Base-by-base conservation (phyloP, 2,888 invertebrate genomes). In the Amphimallon solstitiale region DNA sequence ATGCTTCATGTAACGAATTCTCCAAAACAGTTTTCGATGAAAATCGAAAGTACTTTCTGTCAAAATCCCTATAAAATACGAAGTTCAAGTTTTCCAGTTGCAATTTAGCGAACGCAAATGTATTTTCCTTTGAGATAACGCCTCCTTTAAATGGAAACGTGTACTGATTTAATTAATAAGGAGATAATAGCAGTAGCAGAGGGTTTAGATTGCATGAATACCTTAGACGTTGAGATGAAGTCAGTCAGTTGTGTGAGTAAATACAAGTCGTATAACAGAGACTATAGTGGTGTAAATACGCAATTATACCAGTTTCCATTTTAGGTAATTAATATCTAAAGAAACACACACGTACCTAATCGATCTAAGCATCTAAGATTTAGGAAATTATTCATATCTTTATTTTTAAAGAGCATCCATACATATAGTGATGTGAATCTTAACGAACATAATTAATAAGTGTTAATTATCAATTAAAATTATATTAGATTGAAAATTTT, bases 131-230 rank as follows among this genome's bases (percentile, higher is more conserved):
- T 35, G 52, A 52, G 52, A 52, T 52, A n/a, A 52, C 19, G 5
- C 52, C 52, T 35, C 52, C 14, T 51, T 19, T 37, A 52, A 52
- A 35, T 35, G 52, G 52, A 52, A 52, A 52, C 52, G 38, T 52
- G 37, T 52, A 52, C 52, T 37, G 38, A 52, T 52, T 52, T 52
- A 52, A 52, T 52, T 52, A 52, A 52, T 38, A 37, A 17, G 52
- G 38, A 37, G 52, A 52, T 35, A 52, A 37, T 37, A 38, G 52
- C 1, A 17, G 17, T 12, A 12, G 38, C 37, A 17, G 52, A 35
- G 37, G 52, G 37, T 52, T 52, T 3, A 38, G 37, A 52, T 37
- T 52, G 19, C n/a, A 6, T 19, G 9, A 17, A 52, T 35, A 52
- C 52, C 52, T 52, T 35, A 52, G 37, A 52, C 37, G 37, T 37